Evolutionary conservation across 2,113 vertebrate genomes (phyloP).

Genomic region (Gulo gulo): DNA sequence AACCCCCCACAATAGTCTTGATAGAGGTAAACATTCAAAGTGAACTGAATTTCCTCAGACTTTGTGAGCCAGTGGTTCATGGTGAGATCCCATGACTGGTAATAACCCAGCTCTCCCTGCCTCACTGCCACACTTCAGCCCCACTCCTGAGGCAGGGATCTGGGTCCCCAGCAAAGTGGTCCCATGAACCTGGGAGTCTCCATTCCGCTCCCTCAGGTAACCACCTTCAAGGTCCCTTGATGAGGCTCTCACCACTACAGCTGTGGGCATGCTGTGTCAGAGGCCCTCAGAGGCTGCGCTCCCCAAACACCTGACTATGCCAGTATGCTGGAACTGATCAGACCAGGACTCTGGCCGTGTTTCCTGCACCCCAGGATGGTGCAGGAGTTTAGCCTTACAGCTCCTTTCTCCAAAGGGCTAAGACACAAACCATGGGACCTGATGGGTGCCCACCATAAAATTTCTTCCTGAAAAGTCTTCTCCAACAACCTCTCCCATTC

Average conservation of each 20-base stretch:
- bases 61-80: neutral
- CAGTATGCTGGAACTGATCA: neutral
- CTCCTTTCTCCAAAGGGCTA: neutral
- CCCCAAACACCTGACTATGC: rapidly evolving
- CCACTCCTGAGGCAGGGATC: neutral
- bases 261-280: neutral
- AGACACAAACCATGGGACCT: neutral
- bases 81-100: neutral
- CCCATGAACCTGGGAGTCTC: neutral
- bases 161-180: neutral
- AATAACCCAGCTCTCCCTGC: neutral
- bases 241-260: rapidly evolving
- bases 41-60: neutral
- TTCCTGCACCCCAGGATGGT: neutral
- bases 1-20: neutral
- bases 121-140: neutral
- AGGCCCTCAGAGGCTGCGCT: rapidly evolving
- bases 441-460: neutral
- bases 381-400: too few species aligned
- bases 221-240: neutral
- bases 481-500: neutral
- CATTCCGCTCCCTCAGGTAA: too few species aligned
- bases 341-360: too few species aligned
- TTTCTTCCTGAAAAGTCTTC: neutral
- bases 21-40: neutral